A percentile compares a stretch with the other conserved stretches of the same genome.
phyloP scores from a whole-genome alignment of 2,888 invertebrate genomes.

The Cryptus viduatorius region DNA sequence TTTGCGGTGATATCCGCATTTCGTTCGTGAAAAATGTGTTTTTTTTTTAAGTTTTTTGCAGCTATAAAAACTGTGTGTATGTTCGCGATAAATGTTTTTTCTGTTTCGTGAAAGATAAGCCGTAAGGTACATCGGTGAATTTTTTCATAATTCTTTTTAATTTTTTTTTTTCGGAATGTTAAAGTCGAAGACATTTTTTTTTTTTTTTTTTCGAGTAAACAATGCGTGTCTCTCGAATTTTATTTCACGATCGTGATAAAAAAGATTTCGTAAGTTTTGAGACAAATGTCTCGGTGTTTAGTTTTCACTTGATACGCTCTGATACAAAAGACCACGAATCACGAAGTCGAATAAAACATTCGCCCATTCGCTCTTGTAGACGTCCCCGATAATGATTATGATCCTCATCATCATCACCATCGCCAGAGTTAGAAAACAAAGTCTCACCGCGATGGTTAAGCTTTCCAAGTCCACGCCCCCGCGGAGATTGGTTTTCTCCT shows the following conservation, averaged over 20 bases:
- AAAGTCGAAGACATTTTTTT: neutral
- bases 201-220: no score
- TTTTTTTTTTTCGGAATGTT: neutral
- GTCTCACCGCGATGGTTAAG: constrained; percentile 21
- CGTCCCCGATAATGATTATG: constrained; percentile 39
- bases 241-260: no score
- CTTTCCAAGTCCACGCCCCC: constrained; percentile 63
- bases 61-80: neutral
- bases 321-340: neutral
- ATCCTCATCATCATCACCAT: constrained; percentile 23
- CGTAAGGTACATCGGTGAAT: neutral
- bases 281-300: no score
- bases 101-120: neutral
- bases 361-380: neutral
- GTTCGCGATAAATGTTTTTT: neutral
- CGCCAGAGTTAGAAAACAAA: constrained; percentile 43
- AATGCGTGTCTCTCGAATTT: no score
- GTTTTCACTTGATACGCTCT: no score
- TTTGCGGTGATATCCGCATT: neutral
- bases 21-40: neutral
- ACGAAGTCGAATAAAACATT: neutral
- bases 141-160: neutral
- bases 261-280: no score
- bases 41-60: neutral
- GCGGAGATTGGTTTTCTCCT: constrained; percentile 73